These are phyloP conservation scores for Cetonia aurata DNA, from an alignment of 2,888 invertebrate species.

Conservation along the genomic window DNA sequence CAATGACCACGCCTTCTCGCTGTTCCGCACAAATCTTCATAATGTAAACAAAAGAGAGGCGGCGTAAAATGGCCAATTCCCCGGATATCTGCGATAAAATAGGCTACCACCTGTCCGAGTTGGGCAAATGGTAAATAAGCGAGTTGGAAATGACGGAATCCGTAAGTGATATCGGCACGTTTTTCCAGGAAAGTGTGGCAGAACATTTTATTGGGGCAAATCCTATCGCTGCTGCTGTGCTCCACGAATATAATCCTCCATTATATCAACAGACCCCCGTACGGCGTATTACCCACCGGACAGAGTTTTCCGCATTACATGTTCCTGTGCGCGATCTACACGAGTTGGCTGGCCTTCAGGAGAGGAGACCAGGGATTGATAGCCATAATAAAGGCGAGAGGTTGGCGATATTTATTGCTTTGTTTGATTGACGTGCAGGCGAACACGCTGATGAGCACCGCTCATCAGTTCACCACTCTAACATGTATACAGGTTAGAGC, in stretches of 20 bases:
- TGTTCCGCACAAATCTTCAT: conserved; percentile 21
- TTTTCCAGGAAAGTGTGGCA: conserved; percentile 78
- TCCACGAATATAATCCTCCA: conserved; percentile 82
- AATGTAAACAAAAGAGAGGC: conserved; percentile 40
- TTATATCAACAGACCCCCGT: conserved; percentile 76
- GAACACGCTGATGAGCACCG: conserved; percentile 83
- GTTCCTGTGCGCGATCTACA: conserved; percentile 81
- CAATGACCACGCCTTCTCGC: conserved; percentile 49
- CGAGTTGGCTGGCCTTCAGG: conserved; percentile 80
- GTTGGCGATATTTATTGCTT: conserved; percentile 83
- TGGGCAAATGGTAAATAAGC: conserved; percentile 75
- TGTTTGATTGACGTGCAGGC: conserved; percentile 89
- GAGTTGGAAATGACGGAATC: background rate
- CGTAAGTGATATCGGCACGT: conserved; percentile 21
- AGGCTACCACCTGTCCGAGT: conserved; percentile 75
- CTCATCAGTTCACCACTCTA: conserved; percentile 81
- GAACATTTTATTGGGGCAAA: conserved; percentile 80
- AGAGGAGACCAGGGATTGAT: conserved; percentile 73
- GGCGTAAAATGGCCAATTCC: conserved; percentile 58
- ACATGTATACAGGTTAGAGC: conserved; percentile 77
- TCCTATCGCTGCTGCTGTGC: conserved; percentile 81
- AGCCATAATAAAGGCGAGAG: conserved; percentile 76
- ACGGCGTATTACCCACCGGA: conserved; percentile 82
- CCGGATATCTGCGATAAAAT: conserved; percentile 75
- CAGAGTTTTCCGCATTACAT: conserved; percentile 86